Percentiles rank a stretch among this genome's conserved stretches.
phyloP scores from a whole-genome alignment of 64 coral and sea anemone species.

The Stichodactyla helianthus region DNA sequence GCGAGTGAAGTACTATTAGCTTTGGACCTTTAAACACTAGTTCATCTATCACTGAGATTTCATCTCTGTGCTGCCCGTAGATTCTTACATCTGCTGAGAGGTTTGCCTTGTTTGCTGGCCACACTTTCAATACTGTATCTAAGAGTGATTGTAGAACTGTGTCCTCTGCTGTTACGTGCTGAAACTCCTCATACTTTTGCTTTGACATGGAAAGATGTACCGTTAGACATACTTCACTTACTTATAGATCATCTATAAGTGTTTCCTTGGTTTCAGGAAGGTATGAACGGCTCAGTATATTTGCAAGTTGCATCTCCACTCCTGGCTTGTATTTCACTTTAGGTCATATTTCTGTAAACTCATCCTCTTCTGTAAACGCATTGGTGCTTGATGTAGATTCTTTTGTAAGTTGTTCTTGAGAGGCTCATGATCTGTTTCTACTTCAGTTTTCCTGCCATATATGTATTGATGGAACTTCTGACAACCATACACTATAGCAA shows the following conservation, averaged over 20 bases:
- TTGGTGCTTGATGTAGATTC: slow-evolving; percentile 27
- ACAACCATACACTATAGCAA: slow-evolving; percentile 26
- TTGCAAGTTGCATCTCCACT: not conserved
- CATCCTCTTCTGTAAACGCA: slow-evolving; percentile 20
- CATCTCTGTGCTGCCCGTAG: slow-evolving; percentile 14
- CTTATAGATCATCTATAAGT: slow-evolving; percentile 57
- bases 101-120: not conserved
- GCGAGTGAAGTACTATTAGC: too few relatives aligned
- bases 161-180: slow-evolving; percentile 40
- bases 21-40: too few relatives aligned
- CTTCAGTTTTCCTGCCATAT: slow-evolving; percentile 8
- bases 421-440: not conserved
- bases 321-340: slow-evolving; percentile 14
- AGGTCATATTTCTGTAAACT: slow-evolving; percentile 11
- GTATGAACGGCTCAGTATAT: slow-evolving; percentile 25
- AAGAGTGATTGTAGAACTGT: not conserved
- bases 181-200: not conserved
- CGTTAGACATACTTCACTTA: slow-evolving; percentile 35
- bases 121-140: not conserved
- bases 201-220: too few relatives aligned
- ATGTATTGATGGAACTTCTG: slow-evolving; percentile 44
- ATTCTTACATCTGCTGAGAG: not conserved
- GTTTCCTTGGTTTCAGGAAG: not conserved
- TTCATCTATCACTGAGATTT: not conserved
- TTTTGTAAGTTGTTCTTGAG: slow-evolving; percentile 30